phyloP scores from a whole-genome alignment of 2,113 vertebrate genomes.

The Setophaga coronata region DNA sequence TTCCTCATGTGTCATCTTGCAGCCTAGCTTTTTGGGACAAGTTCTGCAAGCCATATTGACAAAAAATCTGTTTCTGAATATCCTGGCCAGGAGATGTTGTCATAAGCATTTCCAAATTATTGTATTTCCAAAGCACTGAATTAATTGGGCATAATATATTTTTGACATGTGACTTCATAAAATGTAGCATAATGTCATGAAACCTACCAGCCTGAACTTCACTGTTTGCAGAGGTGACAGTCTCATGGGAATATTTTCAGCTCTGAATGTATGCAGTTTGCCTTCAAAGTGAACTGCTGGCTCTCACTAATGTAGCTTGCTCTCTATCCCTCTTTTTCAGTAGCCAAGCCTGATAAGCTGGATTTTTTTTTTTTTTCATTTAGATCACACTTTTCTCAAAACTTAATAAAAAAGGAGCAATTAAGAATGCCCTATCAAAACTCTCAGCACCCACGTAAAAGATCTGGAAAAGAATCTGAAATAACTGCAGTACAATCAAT shows the following conservation, averaged over 20 bases:
- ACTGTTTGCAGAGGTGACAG: slow-evolving; percentile 29
- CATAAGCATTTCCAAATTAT: slow-evolving; percentile 33
- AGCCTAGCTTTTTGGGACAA: background rate
- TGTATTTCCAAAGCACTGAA: slow-evolving; percentile 32
- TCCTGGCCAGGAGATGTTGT: slow-evolving; percentile 19
- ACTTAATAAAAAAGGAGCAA: background rate
- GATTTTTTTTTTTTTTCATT: fast-evolving
- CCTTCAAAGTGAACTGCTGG: background rate
- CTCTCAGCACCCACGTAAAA: background rate
- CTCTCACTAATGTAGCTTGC: background rate
- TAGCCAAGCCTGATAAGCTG: background rate
- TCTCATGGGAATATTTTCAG: background rate
- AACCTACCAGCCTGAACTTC: slow-evolving; percentile 31
- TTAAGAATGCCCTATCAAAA: background rate
- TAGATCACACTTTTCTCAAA: background rate
- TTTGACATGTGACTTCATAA: slow-evolving; percentile 36
- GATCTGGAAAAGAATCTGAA: background rate
- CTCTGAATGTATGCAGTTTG: background rate
- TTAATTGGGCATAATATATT: slow-evolving; percentile 44
- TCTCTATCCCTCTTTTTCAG: background rate
- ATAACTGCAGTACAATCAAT: background rate
- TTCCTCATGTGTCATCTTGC: background rate
- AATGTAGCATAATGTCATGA: slow-evolving; percentile 18
- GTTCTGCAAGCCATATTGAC: background rate
- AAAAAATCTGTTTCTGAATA: background rate